These are phyloP conservation scores for Taxidea taxus DNA, from an alignment of 2,113 vertebrate genomes.

Conservation along the genomic window DNA sequence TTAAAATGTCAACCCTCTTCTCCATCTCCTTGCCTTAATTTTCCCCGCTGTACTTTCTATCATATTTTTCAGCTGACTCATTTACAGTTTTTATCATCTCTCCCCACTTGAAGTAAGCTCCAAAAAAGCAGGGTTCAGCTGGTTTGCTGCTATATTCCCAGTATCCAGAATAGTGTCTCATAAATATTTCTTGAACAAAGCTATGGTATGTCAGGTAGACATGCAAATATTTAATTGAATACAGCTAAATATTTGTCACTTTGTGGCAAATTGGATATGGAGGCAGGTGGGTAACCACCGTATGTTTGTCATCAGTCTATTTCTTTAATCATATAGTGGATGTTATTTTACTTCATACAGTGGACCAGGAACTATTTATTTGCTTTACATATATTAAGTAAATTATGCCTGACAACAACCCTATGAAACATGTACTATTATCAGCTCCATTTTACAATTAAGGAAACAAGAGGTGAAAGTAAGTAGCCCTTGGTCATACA, in stretches of 20 bases:
- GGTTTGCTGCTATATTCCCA: not conserved
- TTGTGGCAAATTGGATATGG: not conserved
- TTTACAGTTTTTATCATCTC: not conserved
- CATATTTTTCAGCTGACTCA: not conserved
- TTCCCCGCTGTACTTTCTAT: not conserved
- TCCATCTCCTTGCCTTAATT: not conserved
- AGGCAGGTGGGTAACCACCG: not conserved
- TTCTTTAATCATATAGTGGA: not conserved
- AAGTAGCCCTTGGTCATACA: not conserved
- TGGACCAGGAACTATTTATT: not conserved
- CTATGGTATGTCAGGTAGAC: not conserved
- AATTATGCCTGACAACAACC: not conserved
- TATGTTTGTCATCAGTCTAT: not conserved
- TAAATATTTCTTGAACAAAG: conserved; percentile 7
- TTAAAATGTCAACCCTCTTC: not conserved
- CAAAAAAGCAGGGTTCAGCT: not conserved
- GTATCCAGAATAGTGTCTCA: not conserved
- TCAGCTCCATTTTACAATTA: not conserved
- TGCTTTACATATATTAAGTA: not conserved
- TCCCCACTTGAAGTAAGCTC: not conserved
- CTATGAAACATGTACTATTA: not conserved
- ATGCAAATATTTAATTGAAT: not conserved
- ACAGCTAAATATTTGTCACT: not conserved
- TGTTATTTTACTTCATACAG: not conserved
- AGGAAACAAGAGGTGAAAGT: not conserved